A percentile compares a stretch with the other conserved stretches of the same genome.
These are phyloP conservation scores for Standfussiana lucernea DNA, from an alignment of 2,888 invertebrate species.

Conservation along the genomic window DNA sequence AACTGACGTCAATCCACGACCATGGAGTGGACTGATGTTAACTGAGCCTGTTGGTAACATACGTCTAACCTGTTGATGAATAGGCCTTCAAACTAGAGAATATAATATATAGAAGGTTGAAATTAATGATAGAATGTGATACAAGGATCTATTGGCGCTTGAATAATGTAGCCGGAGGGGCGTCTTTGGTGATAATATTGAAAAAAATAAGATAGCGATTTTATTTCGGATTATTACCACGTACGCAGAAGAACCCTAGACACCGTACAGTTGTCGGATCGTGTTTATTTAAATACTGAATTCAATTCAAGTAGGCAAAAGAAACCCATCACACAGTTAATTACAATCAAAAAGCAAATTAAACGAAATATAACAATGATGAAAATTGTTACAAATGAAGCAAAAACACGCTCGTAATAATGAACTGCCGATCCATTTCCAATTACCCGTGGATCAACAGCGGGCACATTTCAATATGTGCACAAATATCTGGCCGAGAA, in stretches of 20 bases:
- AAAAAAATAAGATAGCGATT: neutral
- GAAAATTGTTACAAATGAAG: slow-evolving; percentile 53
- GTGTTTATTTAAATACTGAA: slow-evolving; percentile 3
- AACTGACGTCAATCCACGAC: slow-evolving; percentile 9
- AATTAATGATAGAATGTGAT: neutral
- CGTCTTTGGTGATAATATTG: neutral
- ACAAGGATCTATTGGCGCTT: neutral
- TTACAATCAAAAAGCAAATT: slow-evolving; percentile 44
- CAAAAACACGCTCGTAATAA: slow-evolving; percentile 57
- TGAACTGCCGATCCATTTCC: slow-evolving; percentile 65
- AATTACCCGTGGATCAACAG: slow-evolving; percentile 67
- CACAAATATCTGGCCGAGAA: slow-evolving; percentile 64
- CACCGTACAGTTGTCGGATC: no score
- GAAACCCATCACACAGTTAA: slow-evolving; percentile 34
- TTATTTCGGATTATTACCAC: neutral
- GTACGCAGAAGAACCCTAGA: neutral
- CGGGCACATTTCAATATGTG: slow-evolving; percentile 58
- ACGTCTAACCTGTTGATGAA: slow-evolving; percentile 12
- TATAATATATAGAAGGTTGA: neutral
- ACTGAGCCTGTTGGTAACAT: neutral
- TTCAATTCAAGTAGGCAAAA: slow-evolving; percentile 19
- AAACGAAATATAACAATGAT: slow-evolving; percentile 46
- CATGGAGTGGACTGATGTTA: neutral
- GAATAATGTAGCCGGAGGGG: neutral
- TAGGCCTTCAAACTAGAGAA: neutral